Percentiles rank a stretch among this genome's conserved stretches.
phyloP scores from a whole-genome alignment of 2,888 invertebrate genomes.

The Clostera curtula region DNA sequence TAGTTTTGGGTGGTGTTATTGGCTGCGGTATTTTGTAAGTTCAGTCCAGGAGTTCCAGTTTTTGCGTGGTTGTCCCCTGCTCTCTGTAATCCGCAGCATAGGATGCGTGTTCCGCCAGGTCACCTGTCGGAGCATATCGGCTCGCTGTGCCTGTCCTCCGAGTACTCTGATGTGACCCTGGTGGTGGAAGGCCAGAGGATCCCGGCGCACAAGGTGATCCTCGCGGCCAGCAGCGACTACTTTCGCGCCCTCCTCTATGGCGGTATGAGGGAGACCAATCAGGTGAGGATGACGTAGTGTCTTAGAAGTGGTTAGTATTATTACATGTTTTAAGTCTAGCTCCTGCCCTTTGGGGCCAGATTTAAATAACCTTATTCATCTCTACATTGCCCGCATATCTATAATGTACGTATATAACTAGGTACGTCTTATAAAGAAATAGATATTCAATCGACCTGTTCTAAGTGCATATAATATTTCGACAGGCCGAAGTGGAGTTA shows the following conservation, averaged over 20 bases:
- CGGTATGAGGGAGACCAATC: conserved; percentile 83
- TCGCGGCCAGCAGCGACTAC: conserved; percentile 97
- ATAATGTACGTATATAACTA: too few species aligned
- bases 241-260: conserved; percentile 90
- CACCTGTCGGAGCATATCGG: conserved; percentile 91
- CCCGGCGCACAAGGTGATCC: conserved; percentile 81
- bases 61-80: neutral
- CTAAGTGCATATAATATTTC: neutral
- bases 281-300: conserved; percentile 44
- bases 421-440: too few species aligned
- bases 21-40: neutral
- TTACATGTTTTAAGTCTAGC: too few species aligned
- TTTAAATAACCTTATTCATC: too few species aligned
- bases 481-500: conserved; percentile 86
- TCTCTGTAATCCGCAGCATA: too few species aligned
- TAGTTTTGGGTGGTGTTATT: too few species aligned
- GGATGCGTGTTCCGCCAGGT: conserved; percentile 35
- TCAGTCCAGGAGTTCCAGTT: too few species aligned
- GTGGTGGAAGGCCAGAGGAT: conserved; percentile 84
- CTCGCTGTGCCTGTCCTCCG: conserved; percentile 87
- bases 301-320: too few species aligned
- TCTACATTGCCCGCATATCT: too few species aligned
- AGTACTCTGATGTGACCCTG: conserved; percentile 93
- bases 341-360: too few species aligned
- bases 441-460: conserved; percentile 27